These are phyloP conservation scores for Micrasema longulum DNA, from an alignment of 1,140 invertebrate species.

Conservation along the genomic window DNA sequence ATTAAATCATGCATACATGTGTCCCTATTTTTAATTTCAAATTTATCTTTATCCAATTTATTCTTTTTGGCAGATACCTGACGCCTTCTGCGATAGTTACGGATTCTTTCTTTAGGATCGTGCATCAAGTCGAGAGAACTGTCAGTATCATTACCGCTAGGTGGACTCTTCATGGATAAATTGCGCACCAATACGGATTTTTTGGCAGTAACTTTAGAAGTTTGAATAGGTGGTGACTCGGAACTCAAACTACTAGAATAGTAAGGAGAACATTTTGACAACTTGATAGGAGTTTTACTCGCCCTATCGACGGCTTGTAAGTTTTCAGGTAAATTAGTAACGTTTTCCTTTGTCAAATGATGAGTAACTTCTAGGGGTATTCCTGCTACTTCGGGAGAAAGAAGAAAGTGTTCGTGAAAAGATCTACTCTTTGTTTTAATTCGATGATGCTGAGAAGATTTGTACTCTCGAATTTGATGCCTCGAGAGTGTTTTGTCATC, in stretches of 20 bases:
- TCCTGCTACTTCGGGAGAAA: constrained; percentile 59
- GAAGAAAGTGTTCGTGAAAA: constrained; percentile 72
- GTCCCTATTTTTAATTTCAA: constrained; percentile 58
- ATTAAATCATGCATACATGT: constrained; percentile 66
- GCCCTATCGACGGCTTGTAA: constrained; percentile 58
- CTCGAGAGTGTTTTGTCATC: constrained; percentile 73
- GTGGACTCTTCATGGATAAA: constrained; percentile 72
- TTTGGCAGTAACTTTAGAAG: constrained; percentile 69
- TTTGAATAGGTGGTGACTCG: constrained; percentile 74
- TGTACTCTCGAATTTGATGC: constrained; percentile 73
- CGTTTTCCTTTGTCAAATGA: constrained; percentile 52
- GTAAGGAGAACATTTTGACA: constrained; percentile 76
- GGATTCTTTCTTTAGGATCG: constrained; percentile 70
- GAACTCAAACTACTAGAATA: constrained; percentile 78
- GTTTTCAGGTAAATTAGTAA: constrained; percentile 52
- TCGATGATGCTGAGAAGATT: constrained; percentile 69
- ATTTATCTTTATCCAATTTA: constrained; percentile 65
- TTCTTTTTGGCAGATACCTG: constrained; percentile 70
- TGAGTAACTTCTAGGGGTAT: constrained; percentile 44
- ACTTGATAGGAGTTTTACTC: constrained; percentile 61
- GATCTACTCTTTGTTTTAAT: constrained; percentile 71
- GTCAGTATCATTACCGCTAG: constrained; percentile 77
- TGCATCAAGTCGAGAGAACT: constrained; percentile 74
- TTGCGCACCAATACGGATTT: constrained; percentile 66
- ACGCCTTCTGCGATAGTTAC: constrained; percentile 73